Evolutionary conservation across 1,140 invertebrate species (phyloP), one percentile per base, ranked within the genome.

Genomic region (Nephotettix cincticeps): DNA sequence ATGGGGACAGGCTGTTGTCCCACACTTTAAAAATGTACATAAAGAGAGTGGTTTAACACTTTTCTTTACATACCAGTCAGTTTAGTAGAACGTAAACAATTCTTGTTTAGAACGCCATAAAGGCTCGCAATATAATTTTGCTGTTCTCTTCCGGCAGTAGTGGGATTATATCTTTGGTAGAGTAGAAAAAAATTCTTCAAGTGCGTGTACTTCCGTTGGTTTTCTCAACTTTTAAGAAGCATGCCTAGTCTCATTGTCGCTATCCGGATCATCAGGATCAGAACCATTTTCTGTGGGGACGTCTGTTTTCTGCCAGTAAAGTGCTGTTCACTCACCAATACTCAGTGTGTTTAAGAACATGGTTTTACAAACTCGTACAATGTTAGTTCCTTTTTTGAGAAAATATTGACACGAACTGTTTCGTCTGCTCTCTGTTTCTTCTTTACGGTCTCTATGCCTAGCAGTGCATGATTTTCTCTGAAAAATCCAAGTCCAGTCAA

Each of bases 1-100:
- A 78, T 56, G 78, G 30, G 36, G 68, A 71, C 66, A 79, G 61
- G 68, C 78, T 79, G 29, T 72, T 68, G 70, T 78, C 75, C 25
- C 75, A 75, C 63, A 76, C 21, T 69, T 77, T 17, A 45, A 19
- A 66, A 73, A 64, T 17, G 2, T 45, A 28, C 29, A 67, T 54
- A 45, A 36, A 61, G 58, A 64, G 14, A 68, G 19, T 13, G 69
- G 54, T 27, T 45, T 56, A 28, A 61, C 4, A 29, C 71, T 66
- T 66, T 73, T 45, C 17, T 68, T 23, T 13, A 29, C 27, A 58
- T 51, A 69, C 68, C 68, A 69, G 25, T 69, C 68, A 30, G 32
- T 69, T 58, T 69, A 19, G 47, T 69, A 69, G 27, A 69, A 69
- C 56, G 25, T 19, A 51, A 30, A 69, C 28, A 69, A 23, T 29